These are phyloP conservation scores for Nannoperca obscura DNA, from an alignment of 2,797 vertebrate genomes.

Conservation along the genomic window DNA sequence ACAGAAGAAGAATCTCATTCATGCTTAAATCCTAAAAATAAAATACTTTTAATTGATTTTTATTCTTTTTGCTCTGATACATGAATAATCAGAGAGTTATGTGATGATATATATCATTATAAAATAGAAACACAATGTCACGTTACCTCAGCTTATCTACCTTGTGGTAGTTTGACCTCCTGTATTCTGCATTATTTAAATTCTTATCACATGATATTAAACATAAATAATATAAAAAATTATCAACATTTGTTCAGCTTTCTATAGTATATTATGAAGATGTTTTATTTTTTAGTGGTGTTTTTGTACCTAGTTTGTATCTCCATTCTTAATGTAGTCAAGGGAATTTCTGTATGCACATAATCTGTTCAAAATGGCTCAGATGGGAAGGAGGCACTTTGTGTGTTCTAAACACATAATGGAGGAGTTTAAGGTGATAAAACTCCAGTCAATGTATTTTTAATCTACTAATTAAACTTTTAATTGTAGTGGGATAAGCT, in stretches of 20 bases:
- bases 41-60: neutral
- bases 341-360: conserved; percentile 66
- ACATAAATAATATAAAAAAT: conserved; percentile 1
- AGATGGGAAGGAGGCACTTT: conserved; percentile 71
- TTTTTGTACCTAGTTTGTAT: conserved; percentile 56
- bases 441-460: conserved; percentile 84
- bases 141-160: neutral
- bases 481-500: conserved; percentile 87
- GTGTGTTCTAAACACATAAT: conserved; percentile 83
- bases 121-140: conserved; percentile 35
- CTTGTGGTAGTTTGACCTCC: conserved; percentile 7
- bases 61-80: neutral
- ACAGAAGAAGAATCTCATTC: conserved; percentile 65
- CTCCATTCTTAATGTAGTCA: conserved; percentile 49
- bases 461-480: conserved; percentile 90
- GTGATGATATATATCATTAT: neutral
- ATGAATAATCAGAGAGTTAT: conserved; percentile 12
- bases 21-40: conserved; percentile 9
- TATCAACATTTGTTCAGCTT: conserved; percentile 1
- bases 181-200: conserved; percentile 19
- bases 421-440: conserved; percentile 84
- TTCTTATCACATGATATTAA: conserved; percentile 11
- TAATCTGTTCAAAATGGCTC: conserved; percentile 77
- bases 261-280: conserved; percentile 36
- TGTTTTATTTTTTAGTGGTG: conserved; percentile 39